Evolutionary conservation across 2,113 vertebrate species (phyloP).

Genomic region (Cheirogaleus medius): DNA sequence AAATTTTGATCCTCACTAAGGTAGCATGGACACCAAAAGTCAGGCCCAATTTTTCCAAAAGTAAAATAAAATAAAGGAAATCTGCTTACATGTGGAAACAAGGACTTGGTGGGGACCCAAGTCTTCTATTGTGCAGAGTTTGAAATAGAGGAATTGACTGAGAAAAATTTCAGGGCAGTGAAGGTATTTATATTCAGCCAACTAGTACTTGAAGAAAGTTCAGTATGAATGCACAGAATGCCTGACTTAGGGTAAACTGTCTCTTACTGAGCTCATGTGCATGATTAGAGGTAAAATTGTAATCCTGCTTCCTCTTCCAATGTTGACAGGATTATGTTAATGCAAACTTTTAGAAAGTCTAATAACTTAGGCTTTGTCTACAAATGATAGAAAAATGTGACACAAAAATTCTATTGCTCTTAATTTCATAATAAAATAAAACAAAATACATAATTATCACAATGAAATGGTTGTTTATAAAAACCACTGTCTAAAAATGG

Average conservation of each 20-base stretch:
- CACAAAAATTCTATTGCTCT: neutral
- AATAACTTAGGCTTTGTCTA: neutral
- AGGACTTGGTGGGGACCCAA: slow-evolving; percentile 1
- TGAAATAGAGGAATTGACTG: slow-evolving; percentile 38
- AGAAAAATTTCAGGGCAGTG: neutral
- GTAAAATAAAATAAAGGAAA: neutral
- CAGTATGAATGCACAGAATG: neutral
- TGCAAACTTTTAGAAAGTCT: neutral
- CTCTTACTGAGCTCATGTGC: neutral
- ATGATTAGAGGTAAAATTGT: neutral
- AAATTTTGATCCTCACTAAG: neutral
- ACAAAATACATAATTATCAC: neutral
- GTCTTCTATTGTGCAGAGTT: neutral
- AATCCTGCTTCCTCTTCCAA: neutral
- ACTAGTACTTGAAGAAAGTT: neutral
- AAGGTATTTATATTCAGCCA: slow-evolving; percentile 40
- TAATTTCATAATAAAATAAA: neutral
- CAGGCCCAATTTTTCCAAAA: neutral
- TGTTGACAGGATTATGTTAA: slow-evolving; percentile 34
- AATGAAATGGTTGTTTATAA: neutral
- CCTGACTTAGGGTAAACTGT: neutral
- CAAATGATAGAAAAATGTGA: neutral
- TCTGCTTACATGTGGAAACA: slow-evolving; percentile 29
- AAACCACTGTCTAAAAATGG: neutral
- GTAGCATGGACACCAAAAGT: neutral